Evolutionary conservation across 2,797 vertebrate genomes (phyloP).

Genomic region (Oreonectes daqikongensis): DNA sequence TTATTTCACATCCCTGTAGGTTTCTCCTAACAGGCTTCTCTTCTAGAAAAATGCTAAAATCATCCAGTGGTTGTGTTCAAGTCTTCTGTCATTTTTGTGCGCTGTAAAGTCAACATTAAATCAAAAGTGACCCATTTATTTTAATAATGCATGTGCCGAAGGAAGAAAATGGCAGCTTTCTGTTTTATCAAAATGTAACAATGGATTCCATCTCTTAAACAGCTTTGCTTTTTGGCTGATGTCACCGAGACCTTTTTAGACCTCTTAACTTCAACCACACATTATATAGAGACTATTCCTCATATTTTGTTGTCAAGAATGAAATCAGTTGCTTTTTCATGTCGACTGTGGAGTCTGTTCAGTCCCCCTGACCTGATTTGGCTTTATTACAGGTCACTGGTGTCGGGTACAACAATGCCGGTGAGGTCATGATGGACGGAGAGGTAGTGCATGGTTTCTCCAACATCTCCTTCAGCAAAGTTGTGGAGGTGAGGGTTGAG

Average conservation of each 20-base stretch:
- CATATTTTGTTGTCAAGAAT: no score
- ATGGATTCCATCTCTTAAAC: neutral
- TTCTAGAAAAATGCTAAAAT: slow-evolving; percentile 10
- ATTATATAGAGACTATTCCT: neutral
- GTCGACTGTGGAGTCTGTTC: no score
- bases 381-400: slow-evolving; percentile 85
- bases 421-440: slow-evolving; percentile 88
- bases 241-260: neutral
- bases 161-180: no score
- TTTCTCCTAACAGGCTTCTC: slow-evolving; percentile 4
- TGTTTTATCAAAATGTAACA: neutral
- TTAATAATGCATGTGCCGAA: neutral
- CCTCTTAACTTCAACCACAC: neutral
- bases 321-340: no score
- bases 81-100: neutral
- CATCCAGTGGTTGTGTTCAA: neutral
- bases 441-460: slow-evolving; percentile 91
- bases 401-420: slow-evolving; percentile 91
- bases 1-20: slow-evolving; percentile 7
- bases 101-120: neutral
- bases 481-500: slow-evolving; percentile 87
- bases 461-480: slow-evolving; percentile 84
- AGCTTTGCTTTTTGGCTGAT: neutral
- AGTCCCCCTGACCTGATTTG: neutral
- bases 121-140: neutral